phyloP scores from a whole-genome alignment of 2,888 invertebrate species.

The Cepaea hortensis region DNA sequence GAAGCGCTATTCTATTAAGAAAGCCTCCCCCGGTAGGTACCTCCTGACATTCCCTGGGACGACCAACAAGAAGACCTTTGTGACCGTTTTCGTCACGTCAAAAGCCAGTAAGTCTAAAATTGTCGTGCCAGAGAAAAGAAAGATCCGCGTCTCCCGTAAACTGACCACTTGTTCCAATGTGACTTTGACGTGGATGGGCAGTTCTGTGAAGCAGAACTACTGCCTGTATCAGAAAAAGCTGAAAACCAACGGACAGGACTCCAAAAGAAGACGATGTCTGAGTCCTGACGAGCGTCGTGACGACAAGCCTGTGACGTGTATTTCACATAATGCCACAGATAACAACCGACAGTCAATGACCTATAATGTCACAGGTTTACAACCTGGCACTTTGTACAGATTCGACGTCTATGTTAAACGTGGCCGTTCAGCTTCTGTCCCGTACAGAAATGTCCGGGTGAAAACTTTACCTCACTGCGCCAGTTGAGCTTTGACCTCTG shows the following conservation, averaged over 20 bases:
- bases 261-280: slow-evolving; percentile 56
- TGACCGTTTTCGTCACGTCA: slow-evolving; percentile 58
- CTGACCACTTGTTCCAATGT: slow-evolving; percentile 71
- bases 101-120: slow-evolving; percentile 56
- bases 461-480: slow-evolving; percentile 62
- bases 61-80: slow-evolving; percentile 53
- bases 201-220: slow-evolving; percentile 70
- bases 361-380: slow-evolving; percentile 67
- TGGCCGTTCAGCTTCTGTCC: slow-evolving; percentile 62
- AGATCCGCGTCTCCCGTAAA: slow-evolving; percentile 68
- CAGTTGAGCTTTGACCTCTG: background rate
- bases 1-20: slow-evolving; percentile 57
- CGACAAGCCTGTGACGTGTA: slow-evolving; percentile 56
- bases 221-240: slow-evolving; percentile 72
- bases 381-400: slow-evolving; percentile 67
- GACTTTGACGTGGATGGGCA: slow-evolving; percentile 73
- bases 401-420: slow-evolving; percentile 72
- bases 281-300: slow-evolving; percentile 54
- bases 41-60: slow-evolving; percentile 55
- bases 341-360: slow-evolving; percentile 61
- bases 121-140: slow-evolving; percentile 68
- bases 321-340: slow-evolving; percentile 52
- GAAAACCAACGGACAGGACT: slow-evolving; percentile 40
- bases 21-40: slow-evolving; percentile 61
- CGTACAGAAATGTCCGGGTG: slow-evolving; percentile 70